Evolutionary conservation across 2,113 vertebrate genomes (phyloP).

Genomic region (Synodontis membranacea): DNA sequence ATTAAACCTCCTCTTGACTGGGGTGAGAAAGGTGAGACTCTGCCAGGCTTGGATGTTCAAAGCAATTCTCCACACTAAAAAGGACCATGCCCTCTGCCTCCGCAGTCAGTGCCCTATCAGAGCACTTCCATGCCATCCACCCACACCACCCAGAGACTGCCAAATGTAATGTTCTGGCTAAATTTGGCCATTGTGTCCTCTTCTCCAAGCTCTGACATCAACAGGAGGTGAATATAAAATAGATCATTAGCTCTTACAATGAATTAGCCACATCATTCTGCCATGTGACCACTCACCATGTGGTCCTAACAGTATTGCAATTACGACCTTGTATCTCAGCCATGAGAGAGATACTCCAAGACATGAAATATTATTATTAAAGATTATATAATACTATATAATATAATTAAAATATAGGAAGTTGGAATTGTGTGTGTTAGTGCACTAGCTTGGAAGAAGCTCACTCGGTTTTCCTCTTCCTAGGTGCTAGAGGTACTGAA

Average conservation of each 20-base stretch:
- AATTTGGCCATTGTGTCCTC: slow-evolving; percentile 25
- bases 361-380: too few relatives aligned
- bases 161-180: slow-evolving; percentile 12
- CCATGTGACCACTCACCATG: neutral
- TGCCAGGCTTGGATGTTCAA: slow-evolving; percentile 57
- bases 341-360: slow-evolving; percentile 19
- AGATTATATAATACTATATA: too few relatives aligned
- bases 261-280: slow-evolving; percentile 29
- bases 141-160: slow-evolving; percentile 1
- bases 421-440: neutral
- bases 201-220: slow-evolving; percentile 23
- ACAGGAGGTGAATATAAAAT: slow-evolving; percentile 32
- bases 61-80: slow-evolving; percentile 60
- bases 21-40: slow-evolving; percentile 45
- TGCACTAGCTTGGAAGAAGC: too few relatives aligned
- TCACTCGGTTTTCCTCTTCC: too few relatives aligned
- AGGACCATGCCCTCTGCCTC: slow-evolving; percentile 56
- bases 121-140: slow-evolving; percentile 37
- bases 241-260: slow-evolving; percentile 46
- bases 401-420: too few relatives aligned
- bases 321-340: slow-evolving; percentile 26
- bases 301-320: neutral
- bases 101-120: slow-evolving; percentile 57
- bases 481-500: too few relatives aligned
- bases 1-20: slow-evolving; percentile 56